These are phyloP conservation scores for Phainopepla nitens DNA, from an alignment of 2,113 vertebrate genomes.

Conservation along the genomic window DNA sequence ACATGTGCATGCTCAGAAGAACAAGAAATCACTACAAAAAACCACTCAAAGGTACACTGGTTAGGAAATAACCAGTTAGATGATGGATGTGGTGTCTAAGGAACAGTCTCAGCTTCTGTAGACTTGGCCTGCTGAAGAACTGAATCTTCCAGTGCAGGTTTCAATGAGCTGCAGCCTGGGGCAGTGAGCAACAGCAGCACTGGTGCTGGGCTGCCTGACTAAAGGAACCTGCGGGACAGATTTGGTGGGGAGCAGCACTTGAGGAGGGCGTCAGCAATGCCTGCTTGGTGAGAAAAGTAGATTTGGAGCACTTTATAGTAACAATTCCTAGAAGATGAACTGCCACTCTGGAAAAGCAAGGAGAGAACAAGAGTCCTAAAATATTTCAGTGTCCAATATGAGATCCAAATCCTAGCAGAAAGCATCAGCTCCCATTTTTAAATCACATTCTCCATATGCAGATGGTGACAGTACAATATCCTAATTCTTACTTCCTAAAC, in stretches of 20 bases:
- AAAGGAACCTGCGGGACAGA: not conserved
- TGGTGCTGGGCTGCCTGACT: not conserved
- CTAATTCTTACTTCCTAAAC: not conserved
- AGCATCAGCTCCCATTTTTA: not conserved
- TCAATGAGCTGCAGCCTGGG: not conserved
- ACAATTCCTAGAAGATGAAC: not conserved
- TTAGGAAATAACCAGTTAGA: not conserved
- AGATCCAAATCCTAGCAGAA: not conserved
- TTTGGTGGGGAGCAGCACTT: not conserved
- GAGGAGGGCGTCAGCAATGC: not conserved
- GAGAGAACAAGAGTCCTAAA: not conserved
- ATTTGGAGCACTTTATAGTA: not conserved
- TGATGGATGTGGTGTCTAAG: not conserved
- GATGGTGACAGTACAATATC: not conserved
- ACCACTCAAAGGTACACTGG: not conserved
- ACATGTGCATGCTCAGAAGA: not conserved
- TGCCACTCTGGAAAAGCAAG: not conserved
- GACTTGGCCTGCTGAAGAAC: not conserved
- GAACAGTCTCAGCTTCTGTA: not conserved
- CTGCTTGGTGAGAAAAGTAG: not conserved
- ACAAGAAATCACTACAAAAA: not conserved
- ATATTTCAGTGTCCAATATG: not conserved
- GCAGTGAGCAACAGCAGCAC: not conserved
- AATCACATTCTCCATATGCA: not conserved
- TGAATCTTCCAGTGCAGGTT: not conserved